phyloP scores from a whole-genome alignment of 2,113 vertebrate species.

The Phalacrocorax pelagicus region DNA sequence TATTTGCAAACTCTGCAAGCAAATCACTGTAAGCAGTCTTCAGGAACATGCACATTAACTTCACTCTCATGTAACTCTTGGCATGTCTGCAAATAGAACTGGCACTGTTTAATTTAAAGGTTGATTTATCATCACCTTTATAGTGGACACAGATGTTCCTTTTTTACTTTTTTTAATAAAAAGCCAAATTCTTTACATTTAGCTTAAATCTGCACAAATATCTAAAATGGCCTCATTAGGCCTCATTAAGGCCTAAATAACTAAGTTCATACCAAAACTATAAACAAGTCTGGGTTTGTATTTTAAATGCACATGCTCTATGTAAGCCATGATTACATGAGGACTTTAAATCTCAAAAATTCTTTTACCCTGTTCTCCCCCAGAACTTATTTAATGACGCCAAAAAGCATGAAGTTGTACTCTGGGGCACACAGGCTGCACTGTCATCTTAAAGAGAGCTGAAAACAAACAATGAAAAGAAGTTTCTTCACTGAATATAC shows the following conservation, averaged over 20 bases:
- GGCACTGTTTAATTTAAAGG: not conserved
- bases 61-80: not conserved
- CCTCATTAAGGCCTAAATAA: not conserved
- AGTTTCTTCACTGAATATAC: not conserved
- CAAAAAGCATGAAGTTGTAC: not conserved
- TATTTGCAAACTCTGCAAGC: constrained; percentile 23
- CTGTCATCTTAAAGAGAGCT: not conserved
- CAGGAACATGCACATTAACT: not conserved
- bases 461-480: not conserved
- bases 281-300: not conserved
- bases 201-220: not conserved
- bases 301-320: not conserved
- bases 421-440: not conserved
- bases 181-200: not conserved
- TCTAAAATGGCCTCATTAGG: not conserved
- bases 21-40: constrained; percentile 1
- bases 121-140: not conserved
- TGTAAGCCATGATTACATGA: not conserved
- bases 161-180: not conserved
- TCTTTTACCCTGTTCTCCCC: not conserved
- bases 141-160: not conserved
- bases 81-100: not conserved
- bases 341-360: not conserved
- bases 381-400: not conserved
- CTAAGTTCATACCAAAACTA: not conserved